phyloP scores from a whole-genome alignment of 2,113 vertebrate species.

The Hiodon tergisus region DNA sequence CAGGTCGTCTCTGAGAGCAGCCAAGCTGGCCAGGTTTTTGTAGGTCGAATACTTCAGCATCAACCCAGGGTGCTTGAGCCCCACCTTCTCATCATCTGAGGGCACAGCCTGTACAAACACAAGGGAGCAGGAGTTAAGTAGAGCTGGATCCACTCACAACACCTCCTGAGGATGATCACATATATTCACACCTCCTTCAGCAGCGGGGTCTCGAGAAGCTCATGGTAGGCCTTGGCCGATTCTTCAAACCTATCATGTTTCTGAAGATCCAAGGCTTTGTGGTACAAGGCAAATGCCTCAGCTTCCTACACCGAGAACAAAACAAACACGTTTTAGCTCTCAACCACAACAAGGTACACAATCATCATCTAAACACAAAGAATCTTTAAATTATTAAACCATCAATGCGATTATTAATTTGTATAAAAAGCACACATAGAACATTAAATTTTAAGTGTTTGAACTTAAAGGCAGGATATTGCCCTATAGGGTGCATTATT shows the following conservation, averaged over 20 bases:
- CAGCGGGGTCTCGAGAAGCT: conserved; percentile 86
- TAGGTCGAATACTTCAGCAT: conserved; percentile 97
- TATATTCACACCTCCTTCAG: conserved; percentile 76
- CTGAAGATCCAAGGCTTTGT: conserved; percentile 94
- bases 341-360: neutral
- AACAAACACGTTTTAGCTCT: neutral
- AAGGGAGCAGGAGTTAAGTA: neutral
- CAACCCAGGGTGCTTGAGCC: conserved; percentile 87
- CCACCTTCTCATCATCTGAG: conserved; percentile 85
- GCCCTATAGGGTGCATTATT: neutral
- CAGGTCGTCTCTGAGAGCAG: conserved; percentile 77
- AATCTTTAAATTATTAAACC: neutral
- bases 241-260: conserved; percentile 94
- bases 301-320: conserved; percentile 71
- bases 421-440: neutral
- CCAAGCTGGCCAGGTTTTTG: conserved; percentile 88
- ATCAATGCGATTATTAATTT: too few relatives aligned
- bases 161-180: neutral
- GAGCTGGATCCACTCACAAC: neutral
- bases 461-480: neutral
- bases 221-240: conserved; percentile 88
- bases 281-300: conserved; percentile 93
- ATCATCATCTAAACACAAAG: neutral
- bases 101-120: conserved; percentile 70
- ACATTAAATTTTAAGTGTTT: neutral